Percentiles rank a stretch among this genome's conserved stretches.
These are phyloP conservation scores for Collichthys lucidus DNA, from an alignment of 2,113 vertebrate genomes.

Conservation along the genomic window DNA sequence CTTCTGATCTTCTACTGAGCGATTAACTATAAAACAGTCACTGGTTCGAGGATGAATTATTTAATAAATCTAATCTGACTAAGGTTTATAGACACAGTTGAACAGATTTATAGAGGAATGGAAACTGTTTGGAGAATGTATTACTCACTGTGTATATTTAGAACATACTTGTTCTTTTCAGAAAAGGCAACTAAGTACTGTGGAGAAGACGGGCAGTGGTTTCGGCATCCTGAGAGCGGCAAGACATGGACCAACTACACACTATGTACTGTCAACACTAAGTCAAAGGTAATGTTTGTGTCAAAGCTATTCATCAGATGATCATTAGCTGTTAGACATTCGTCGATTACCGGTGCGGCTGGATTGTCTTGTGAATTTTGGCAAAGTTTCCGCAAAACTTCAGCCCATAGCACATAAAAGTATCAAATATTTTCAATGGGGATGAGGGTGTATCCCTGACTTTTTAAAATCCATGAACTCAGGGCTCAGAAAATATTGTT, in stretches of 20 bases:
- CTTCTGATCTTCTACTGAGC: not conserved
- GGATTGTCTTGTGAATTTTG: not conserved
- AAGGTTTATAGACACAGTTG: not conserved
- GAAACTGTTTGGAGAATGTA: not conserved
- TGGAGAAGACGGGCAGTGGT: constrained; percentile 68
- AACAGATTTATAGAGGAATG: not conserved
- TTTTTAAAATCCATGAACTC: not conserved
- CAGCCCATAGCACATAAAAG: not conserved
- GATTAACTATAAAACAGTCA: not conserved
- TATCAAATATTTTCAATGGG: not conserved
- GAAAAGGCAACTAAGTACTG: constrained; percentile 69
- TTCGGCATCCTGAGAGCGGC: constrained; percentile 51
- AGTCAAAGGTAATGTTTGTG: constrained; percentile 51
- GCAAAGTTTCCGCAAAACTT: not conserved
- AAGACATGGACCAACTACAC: constrained; percentile 68
- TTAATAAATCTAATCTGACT: not conserved
- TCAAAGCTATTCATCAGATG: not conserved
- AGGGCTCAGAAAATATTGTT: too few relatives aligned
- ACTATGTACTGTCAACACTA: constrained; percentile 53
- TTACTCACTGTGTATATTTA: not conserved
- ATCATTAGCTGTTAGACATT: not conserved
- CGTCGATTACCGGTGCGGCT: not conserved
- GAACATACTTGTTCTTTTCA: constrained; percentile 16
- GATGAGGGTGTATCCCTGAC: not conserved
- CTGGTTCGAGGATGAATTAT: not conserved